Conservation (phyloP, 2,797 vertebrate species). For the Clarias pachynema region DNA sequence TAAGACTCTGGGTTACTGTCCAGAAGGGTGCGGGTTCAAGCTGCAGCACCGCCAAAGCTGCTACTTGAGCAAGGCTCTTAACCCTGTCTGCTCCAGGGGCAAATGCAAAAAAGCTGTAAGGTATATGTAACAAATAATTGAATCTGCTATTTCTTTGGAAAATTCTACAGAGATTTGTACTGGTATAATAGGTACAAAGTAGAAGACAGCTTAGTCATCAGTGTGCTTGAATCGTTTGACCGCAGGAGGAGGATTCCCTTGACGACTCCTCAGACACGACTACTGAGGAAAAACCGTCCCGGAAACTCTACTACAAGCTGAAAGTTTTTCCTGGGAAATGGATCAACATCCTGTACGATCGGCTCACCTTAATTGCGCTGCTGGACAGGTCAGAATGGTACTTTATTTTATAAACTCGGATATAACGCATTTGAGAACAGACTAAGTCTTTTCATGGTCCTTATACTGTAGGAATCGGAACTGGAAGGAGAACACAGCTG, state of each 20-base stretch:
- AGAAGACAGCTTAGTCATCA: neutral
- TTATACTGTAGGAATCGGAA: slow-evolving; percentile 88
- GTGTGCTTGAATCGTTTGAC: neutral
- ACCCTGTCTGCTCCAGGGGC: too few species aligned
- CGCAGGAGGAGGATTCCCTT: slow-evolving; percentile 80
- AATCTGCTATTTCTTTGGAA: neutral
- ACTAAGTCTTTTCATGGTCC: slow-evolving; percentile 19
- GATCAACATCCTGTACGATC: slow-evolving; percentile 92
- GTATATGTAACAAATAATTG: too few species aligned
- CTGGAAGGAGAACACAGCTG: slow-evolving; percentile 86
- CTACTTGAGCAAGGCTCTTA: neutral
- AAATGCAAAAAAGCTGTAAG: too few species aligned
- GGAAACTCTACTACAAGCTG: slow-evolving; percentile 90
- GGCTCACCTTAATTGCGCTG: slow-evolving; percentile 87
- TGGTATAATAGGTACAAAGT: neutral
- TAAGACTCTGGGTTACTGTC: neutral
- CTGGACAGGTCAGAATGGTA: slow-evolving; percentile 82
- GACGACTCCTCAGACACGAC: slow-evolving; percentile 88
- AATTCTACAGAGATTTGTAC: neutral
- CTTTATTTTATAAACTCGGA: neutral
- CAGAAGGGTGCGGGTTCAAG: neutral
- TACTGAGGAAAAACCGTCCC: slow-evolving; percentile 83
- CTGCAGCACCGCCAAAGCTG: neutral
- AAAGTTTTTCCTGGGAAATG: slow-evolving; percentile 91
- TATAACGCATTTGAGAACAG: neutral